Conservation (phyloP, 2,113 vertebrate genomes). For the Actinemys pallida region DNA sequence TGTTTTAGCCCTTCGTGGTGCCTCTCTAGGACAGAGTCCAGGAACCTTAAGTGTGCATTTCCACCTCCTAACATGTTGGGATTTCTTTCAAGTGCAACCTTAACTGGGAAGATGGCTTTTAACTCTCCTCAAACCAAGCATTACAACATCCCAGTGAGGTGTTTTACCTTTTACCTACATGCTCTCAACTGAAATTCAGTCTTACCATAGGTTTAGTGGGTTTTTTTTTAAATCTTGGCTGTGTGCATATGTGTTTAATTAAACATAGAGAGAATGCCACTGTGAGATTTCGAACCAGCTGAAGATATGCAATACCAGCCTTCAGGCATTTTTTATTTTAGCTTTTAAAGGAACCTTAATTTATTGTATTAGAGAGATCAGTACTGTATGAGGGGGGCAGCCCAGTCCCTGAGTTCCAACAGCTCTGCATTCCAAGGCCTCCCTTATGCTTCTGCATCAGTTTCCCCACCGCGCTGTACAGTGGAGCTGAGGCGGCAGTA, state of each 20-base stretch:
- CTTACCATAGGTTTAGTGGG: not conserved
- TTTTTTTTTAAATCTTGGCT: no score
- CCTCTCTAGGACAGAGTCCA: not conserved
- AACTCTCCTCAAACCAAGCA: no score
- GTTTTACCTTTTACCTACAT: not conserved
- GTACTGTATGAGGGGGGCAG: not conserved
- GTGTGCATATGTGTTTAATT: not conserved
- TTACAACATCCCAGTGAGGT: not conserved
- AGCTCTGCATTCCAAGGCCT: not conserved
- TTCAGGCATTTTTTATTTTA: not conserved
- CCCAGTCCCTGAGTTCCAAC: not conserved
- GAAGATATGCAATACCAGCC: not conserved
- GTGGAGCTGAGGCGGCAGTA: rapidly evolving
- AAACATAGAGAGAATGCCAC: not conserved
- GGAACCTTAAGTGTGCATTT: not conserved
- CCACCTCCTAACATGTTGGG: not conserved
- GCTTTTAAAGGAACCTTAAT: not conserved
- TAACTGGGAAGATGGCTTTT: not conserved
- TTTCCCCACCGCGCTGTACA: not conserved
- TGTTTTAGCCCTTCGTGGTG: not conserved
- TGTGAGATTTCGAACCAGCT: not conserved
- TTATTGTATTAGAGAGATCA: not conserved
- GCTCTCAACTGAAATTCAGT: not conserved
- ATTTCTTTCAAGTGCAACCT: not conserved
- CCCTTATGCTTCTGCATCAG: not conserved